A percentile compares a stretch with the other conserved stretches of the same genome.
phyloP scores from a whole-genome alignment of 2,888 invertebrate species.

The Meta bourneti region DNA sequence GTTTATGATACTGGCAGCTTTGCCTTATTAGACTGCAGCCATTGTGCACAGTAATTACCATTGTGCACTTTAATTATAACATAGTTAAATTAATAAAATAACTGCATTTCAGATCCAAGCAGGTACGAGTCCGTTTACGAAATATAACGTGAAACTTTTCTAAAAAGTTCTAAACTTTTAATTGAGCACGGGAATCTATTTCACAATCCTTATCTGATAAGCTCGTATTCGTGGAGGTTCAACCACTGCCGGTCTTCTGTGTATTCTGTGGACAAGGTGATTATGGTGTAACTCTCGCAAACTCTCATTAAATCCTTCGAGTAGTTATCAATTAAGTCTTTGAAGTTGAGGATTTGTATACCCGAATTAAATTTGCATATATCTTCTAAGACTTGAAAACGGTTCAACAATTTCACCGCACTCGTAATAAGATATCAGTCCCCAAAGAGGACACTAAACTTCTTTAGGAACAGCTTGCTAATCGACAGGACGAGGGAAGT shows the following conservation, averaged over 20 bases:
- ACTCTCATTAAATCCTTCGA: constrained; percentile 35
- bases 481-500: not conserved
- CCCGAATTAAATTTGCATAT: constrained; percentile 47
- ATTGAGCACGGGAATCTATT: not conserved
- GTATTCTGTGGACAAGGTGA: constrained; percentile 25
- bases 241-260: not conserved
- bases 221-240: not conserved
- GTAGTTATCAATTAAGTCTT: constrained; percentile 56
- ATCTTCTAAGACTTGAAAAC: not conserved
- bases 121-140: too few species aligned
- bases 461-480: constrained; percentile 5
- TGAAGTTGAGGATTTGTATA: constrained; percentile 25
- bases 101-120: too few species aligned
- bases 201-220: not conserved
- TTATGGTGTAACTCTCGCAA: constrained; percentile 34
- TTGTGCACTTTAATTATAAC: too few species aligned
- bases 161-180: not conserved
- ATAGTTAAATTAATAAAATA: too few species aligned
- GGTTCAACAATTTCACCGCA: constrained; percentile 32
- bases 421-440: constrained; percentile 31
- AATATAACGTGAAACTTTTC: not conserved
- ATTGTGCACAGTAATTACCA: too few species aligned
- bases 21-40: too few species aligned
- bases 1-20: too few species aligned
- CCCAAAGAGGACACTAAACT: not conserved